Percentiles rank a stretch among this genome's conserved stretches.
Evolutionary conservation across 2,888 invertebrate genomes (phyloP).

Genomic region (Macrosiphum euphorbiae): DNA sequence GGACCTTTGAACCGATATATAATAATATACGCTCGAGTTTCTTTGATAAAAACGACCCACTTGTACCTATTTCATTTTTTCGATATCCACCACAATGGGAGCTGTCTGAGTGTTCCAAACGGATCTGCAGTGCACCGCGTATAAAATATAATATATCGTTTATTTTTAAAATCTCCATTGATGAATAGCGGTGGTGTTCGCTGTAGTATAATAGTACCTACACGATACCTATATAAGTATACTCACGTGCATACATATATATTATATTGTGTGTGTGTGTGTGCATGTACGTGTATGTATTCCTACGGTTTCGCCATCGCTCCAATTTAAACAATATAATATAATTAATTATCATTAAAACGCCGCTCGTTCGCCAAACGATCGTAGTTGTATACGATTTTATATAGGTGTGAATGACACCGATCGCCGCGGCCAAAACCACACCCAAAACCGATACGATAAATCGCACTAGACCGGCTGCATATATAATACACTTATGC

Average conservation of each 20-base stretch:
- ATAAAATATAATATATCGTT: not conserved
- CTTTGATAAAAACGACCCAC: constrained; percentile 63
- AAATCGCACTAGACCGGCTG: constrained; percentile 15
- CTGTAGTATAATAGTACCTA: not conserved
- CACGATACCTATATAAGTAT: not conserved
- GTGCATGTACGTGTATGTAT: not conserved
- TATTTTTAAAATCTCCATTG: constrained; percentile 34
- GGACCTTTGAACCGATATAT: constrained; percentile 56
- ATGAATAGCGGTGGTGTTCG: not conserved
- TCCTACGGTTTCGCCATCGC: constrained; percentile 16
- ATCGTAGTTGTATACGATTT: not conserved
- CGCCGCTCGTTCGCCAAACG: not conserved
- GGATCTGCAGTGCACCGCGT: constrained; percentile 31
- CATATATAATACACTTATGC: not conserved
- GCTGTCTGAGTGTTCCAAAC: constrained; percentile 40
- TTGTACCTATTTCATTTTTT: constrained; percentile 40
- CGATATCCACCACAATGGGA: constrained; percentile 45
- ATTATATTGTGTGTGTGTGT: not conserved
- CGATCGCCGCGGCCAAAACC: constrained; percentile 46
- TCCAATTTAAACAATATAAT: constrained; percentile 31
- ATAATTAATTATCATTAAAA: constrained; percentile 41
- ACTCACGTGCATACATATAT: not conserved
- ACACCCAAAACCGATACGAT: constrained; percentile 55
- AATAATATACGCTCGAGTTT: constrained; percentile 39
- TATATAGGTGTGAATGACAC: constrained; percentile 49